Evolutionary conservation across 2,888 invertebrate species (phyloP).

Genomic region (Beris chalybata): DNA sequence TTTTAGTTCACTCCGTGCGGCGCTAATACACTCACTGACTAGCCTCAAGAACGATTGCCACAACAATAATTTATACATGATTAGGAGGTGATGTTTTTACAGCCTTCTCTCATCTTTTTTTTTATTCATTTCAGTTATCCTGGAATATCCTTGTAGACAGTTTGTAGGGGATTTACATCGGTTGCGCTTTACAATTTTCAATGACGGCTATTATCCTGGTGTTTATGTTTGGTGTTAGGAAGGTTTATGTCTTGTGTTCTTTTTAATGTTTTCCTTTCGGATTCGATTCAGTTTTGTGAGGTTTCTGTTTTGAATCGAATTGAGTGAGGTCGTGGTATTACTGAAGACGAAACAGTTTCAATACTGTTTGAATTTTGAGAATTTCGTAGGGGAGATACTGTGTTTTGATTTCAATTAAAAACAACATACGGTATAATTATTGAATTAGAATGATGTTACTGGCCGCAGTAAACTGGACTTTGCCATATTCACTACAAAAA

Average conservation of each 20-base stretch:
- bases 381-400: constrained; percentile 6
- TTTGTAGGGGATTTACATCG: constrained; percentile 22
- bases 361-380: background rate
- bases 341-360: constrained; percentile 5
- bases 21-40: constrained; percentile 3
- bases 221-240: constrained; percentile 38
- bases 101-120: constrained; percentile 37
- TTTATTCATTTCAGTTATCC: constrained; percentile 25
- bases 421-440: no score
- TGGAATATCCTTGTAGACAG: background rate
- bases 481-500: no score
- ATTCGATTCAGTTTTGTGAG: constrained; percentile 19
- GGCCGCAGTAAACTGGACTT: no score
- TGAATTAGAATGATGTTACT: no score
- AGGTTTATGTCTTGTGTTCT: constrained; percentile 22
- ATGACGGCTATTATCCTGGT: constrained; percentile 23
- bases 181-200: constrained; percentile 26
- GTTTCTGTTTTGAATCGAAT: background rate
- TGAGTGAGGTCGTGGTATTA: background rate
- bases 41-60: constrained; percentile 26
- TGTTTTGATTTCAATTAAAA: constrained; percentile 26
- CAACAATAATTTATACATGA: constrained; percentile 41
- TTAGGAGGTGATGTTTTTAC: constrained; percentile 41
- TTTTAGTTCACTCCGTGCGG: background rate
- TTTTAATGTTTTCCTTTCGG: constrained; percentile 22